Percentiles rank a stretch among this genome's conserved stretches.
These are phyloP conservation scores for Pyrrhia umbra DNA, from an alignment of 2,888 invertebrate genomes.

Conservation along the genomic window DNA sequence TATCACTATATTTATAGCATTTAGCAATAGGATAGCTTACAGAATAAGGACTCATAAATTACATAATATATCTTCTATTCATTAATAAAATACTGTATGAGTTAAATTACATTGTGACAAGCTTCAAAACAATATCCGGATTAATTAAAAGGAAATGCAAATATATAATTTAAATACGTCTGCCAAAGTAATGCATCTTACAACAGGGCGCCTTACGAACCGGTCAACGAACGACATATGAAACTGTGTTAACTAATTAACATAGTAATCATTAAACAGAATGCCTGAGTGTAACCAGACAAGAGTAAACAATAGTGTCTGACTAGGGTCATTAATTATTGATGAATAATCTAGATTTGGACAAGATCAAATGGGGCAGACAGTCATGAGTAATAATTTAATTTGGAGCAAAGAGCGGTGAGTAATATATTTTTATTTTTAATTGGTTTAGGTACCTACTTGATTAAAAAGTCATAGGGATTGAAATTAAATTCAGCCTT, in stretches of 20 bases:
- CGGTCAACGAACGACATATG: slow-evolving; percentile 42
- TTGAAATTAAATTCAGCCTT: no score
- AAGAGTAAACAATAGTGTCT: neutral
- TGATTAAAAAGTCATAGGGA: no score
- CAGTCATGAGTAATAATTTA: slow-evolving; percentile 10
- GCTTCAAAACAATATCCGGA: neutral
- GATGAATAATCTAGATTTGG: neutral
- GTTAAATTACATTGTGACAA: neutral
- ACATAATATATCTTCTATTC: no score
- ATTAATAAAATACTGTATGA: no score
- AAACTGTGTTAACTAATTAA: slow-evolving; percentile 41
- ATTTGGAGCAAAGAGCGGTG: neutral
- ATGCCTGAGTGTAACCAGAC: slow-evolving; percentile 7
- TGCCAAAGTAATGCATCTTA: slow-evolving; percentile 1
- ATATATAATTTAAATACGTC: slow-evolving; percentile 22
- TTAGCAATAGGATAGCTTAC: no score
- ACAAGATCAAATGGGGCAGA: neutral
- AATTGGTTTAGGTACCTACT: no score
- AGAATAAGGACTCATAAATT: no score
- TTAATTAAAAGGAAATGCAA: slow-evolving; percentile 23
- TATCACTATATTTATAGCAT: no score
- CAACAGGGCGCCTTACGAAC: slow-evolving; percentile 2
- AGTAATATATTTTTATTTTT: no score
- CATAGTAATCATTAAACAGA: slow-evolving; percentile 16
- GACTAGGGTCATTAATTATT: slow-evolving; percentile 11